These are phyloP conservation scores for Anarsia innoxiella DNA, from an alignment of 2,888 invertebrate species.

Conservation along the genomic window DNA sequence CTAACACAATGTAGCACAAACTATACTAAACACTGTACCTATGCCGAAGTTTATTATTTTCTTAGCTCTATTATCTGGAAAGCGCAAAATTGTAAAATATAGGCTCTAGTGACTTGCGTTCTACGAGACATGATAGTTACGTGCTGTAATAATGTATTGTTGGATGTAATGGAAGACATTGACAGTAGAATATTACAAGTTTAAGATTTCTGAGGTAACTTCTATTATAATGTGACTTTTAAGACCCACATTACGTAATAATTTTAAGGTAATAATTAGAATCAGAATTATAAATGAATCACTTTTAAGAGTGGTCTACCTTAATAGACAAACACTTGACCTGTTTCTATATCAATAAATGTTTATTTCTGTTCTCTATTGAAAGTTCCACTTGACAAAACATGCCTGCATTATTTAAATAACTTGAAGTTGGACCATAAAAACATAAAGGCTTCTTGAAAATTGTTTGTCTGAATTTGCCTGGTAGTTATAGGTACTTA, in stretches of 20 bases:
- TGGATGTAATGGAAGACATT: constrained; percentile 29
- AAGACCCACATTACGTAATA: constrained; percentile 8
- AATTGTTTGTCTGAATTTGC: too few species aligned
- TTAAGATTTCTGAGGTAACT: constrained; percentile 8
- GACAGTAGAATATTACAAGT: constrained; percentile 17
- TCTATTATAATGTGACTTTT: constrained; percentile 7
- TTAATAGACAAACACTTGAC: constrained; percentile 29
- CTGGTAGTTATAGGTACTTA: not conserved
- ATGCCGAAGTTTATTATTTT: constrained; percentile 24
- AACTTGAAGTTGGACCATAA: constrained; percentile 6
- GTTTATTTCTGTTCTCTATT: constrained; percentile 28
- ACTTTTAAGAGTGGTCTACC: not conserved
- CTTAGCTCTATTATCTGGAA: constrained; percentile 37
- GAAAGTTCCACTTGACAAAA: constrained; percentile 27
- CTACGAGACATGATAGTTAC: constrained; percentile 30
- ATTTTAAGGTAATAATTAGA: not conserved
- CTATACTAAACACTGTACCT: too few species aligned
- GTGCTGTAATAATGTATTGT: constrained; percentile 17
- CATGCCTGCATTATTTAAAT: constrained; percentile 20
- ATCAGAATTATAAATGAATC: too few species aligned
- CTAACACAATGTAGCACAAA: too few species aligned
- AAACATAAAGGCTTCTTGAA: too few species aligned
- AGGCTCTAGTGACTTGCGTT: constrained; percentile 32
- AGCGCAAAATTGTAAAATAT: constrained; percentile 46
- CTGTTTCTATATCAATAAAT: constrained; percentile 23